phyloP scores from a whole-genome alignment of 2,888 invertebrate genomes.

The Sesamia inferens region DNA sequence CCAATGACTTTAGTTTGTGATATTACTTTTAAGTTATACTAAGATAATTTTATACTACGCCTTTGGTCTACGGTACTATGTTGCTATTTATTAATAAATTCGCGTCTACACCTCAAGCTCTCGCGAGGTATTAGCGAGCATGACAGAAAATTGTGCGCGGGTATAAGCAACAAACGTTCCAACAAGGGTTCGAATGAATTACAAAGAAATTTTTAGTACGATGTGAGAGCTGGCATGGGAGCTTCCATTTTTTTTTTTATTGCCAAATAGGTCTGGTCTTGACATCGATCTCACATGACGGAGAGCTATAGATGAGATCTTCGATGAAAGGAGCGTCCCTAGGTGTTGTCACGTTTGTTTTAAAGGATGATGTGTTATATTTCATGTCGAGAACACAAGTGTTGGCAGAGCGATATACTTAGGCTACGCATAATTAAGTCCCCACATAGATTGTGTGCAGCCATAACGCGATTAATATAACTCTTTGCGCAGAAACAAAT shows the following conservation, averaged over 20 bases:
- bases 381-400: neutral
- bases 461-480: too few species aligned
- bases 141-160: neutral
- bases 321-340: neutral
- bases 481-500: too few species aligned
- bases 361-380: neutral
- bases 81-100: neutral
- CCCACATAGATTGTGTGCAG: too few species aligned
- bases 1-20: neutral
- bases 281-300: neutral
- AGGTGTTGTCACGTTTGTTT: neutral
- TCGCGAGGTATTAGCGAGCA: neutral
- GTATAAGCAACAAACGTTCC: neutral
- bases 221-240: neutral
- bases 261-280: neutral
- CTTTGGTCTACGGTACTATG: neutral
- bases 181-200: neutral
- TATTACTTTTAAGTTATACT: neutral
- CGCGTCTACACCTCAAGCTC: neutral
- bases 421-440: neutral
- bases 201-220: neutral
- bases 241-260: neutral
- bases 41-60: neutral
- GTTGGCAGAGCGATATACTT: neutral
- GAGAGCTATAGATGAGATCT: neutral